phyloP scores from a whole-genome alignment of 1,140 invertebrate genomes.

The Akabosia matsudoensis region DNA sequence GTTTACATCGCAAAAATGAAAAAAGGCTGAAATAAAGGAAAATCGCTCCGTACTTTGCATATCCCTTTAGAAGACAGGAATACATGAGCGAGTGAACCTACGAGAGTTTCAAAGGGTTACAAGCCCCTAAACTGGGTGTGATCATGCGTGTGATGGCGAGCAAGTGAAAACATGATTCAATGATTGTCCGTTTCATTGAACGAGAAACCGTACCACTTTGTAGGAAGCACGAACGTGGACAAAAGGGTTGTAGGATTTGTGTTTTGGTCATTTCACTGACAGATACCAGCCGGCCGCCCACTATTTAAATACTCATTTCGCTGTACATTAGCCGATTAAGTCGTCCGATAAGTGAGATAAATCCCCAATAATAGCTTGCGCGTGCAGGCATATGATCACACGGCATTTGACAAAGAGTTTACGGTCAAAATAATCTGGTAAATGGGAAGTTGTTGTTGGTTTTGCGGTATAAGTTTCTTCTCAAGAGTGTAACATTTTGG shows the following conservation, averaged over 20 bases:
- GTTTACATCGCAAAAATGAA: too few species aligned
- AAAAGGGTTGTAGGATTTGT: background rate
- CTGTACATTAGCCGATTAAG: conserved; percentile 1
- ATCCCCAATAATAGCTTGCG: background rate
- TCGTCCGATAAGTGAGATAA: background rate
- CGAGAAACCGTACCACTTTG: too few species aligned
- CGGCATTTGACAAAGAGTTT: background rate
- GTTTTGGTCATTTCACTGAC: background rate
- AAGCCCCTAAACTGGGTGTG: too few species aligned
- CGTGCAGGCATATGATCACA: conserved; percentile 9
- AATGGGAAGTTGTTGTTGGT: background rate
- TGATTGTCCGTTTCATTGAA: background rate
- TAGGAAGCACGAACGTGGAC: background rate
- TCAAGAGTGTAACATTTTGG: background rate
- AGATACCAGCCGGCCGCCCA: conserved; percentile 15
- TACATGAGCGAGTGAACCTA: too few species aligned
- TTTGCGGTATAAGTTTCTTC: background rate
- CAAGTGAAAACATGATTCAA: background rate
- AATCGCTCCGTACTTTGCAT: too few species aligned
- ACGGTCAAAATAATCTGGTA: background rate
- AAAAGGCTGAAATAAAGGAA: too few species aligned
- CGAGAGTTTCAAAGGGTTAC: too few species aligned
- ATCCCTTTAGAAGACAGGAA: too few species aligned
- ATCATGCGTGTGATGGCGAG: background rate
- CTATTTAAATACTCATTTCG: background rate